Percentiles rank a stretch among this genome's conserved stretches.
phyloP scores from a whole-genome alignment of 2,888 invertebrate genomes.

The Morinoia aosen region DNA sequence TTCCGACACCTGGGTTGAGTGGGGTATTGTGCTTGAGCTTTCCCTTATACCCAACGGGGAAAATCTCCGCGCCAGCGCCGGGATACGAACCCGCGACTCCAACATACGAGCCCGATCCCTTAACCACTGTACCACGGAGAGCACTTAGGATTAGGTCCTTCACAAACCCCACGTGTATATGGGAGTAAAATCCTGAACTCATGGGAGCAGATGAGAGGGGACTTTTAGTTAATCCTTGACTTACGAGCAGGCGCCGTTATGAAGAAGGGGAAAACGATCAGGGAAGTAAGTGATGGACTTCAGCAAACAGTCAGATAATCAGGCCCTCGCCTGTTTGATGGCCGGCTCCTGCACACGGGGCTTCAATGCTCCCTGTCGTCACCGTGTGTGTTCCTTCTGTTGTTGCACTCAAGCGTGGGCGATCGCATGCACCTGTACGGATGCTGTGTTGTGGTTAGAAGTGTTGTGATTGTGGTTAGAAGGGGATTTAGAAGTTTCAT shows the following conservation, averaged over 20 bases:
- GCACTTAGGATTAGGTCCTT: neutral
- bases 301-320: neutral
- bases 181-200: neutral
- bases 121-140: too few relatives aligned
- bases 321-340: neutral
- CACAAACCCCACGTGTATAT: neutral
- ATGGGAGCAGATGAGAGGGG: neutral
- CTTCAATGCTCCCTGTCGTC: neutral
- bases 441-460: too few relatives aligned
- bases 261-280: neutral
- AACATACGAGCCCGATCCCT: too few relatives aligned
- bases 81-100: too few relatives aligned
- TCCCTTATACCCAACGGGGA: too few relatives aligned
- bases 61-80: too few relatives aligned
- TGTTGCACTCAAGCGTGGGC: too few relatives aligned
- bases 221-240: neutral
- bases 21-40: too few relatives aligned
- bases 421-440: too few relatives aligned
- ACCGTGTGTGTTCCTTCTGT: neutral
- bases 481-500: neutral
- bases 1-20: too few relatives aligned
- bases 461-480: too few relatives aligned
- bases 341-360: neutral
- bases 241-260: neutral
- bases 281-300: conserved; percentile 7